Percentiles rank a stretch among this genome's conserved stretches.
phyloP scores from a whole-genome alignment of 2,113 vertebrate genomes.

The Quiscalus mexicanus region DNA sequence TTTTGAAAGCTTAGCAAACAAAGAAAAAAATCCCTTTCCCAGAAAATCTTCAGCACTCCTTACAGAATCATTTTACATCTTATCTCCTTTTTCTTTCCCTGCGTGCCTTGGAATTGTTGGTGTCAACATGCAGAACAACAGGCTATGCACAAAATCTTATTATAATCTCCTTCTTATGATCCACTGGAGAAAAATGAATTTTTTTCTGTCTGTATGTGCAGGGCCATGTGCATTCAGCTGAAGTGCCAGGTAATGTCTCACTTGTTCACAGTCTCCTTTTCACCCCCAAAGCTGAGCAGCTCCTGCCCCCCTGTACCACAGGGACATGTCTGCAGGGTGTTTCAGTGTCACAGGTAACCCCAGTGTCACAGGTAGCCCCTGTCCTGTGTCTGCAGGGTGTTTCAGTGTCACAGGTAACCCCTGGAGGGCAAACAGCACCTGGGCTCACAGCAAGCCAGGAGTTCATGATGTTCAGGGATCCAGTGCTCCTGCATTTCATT shows the following conservation, averaged over 20 bases:
- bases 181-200: neutral
- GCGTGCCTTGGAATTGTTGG: neutral
- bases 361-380: too few species aligned
- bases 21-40: neutral
- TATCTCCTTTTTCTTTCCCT: neutral
- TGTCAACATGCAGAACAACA: neutral
- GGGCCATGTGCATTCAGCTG: neutral
- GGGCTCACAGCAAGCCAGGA: neutral
- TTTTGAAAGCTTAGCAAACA: neutral
- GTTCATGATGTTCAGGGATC: rapidly evolving
- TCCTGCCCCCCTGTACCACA: neutral
- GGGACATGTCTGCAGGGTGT: too few species aligned
- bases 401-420: neutral
- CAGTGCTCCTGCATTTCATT: neutral
- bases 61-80: neutral
- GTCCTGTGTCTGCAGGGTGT: too few species aligned
- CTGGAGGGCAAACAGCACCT: rapidly evolving
- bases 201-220: neutral
- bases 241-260: rapidly evolving
- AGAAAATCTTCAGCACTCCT: neutral
- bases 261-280: neutral
- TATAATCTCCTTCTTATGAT: neutral
- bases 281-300: neutral
- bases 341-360: neutral
- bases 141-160: neutral